Evolutionary conservation across 2,113 vertebrate species (phyloP).

Genomic region (Nyctereutes procyonoides): DNA sequence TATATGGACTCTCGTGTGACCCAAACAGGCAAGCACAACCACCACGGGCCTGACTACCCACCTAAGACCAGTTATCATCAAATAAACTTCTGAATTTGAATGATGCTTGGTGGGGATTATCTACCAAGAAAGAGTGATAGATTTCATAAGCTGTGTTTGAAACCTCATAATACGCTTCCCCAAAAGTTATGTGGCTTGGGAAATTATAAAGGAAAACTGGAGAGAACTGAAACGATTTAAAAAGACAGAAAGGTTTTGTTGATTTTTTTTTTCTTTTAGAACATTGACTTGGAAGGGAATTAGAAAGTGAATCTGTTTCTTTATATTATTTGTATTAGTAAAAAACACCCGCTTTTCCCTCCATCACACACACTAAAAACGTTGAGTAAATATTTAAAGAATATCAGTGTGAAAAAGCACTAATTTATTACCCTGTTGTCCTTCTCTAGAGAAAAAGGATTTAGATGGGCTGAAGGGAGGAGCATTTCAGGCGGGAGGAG

Average conservation of each 20-base stretch:
- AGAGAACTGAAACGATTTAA: constrained; percentile 57
- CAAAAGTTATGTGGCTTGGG: constrained; percentile 47
- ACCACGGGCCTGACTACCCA: neutral
- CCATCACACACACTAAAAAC: constrained; percentile 31
- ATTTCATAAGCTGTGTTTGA: constrained; percentile 62
- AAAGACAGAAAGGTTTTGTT: constrained; percentile 47
- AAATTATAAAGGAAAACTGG: constrained; percentile 57
- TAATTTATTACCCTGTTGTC: neutral
- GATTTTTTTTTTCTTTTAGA: constrained; percentile 40
- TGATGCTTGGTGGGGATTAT: neutral
- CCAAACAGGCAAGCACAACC: neutral
- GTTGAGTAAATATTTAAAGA: constrained; percentile 66
- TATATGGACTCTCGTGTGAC: neutral
- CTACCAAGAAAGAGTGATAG: constrained; percentile 46
- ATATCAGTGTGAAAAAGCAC: constrained; percentile 16
- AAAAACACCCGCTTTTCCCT: constrained; percentile 50
- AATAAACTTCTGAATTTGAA: constrained; percentile 58
- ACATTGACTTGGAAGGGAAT: constrained; percentile 50
- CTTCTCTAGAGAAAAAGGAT: constrained; percentile 11
- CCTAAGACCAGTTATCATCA: constrained; percentile 43
- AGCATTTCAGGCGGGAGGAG: constrained; percentile 47
- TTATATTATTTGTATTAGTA: constrained; percentile 62
- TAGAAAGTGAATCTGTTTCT: constrained; percentile 59
- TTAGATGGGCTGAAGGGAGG: constrained; percentile 42
- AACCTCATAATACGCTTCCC: constrained; percentile 39